These are phyloP conservation scores for Silurus asotus DNA, from an alignment of 2,113 vertebrate genomes.

Conservation along the genomic window DNA sequence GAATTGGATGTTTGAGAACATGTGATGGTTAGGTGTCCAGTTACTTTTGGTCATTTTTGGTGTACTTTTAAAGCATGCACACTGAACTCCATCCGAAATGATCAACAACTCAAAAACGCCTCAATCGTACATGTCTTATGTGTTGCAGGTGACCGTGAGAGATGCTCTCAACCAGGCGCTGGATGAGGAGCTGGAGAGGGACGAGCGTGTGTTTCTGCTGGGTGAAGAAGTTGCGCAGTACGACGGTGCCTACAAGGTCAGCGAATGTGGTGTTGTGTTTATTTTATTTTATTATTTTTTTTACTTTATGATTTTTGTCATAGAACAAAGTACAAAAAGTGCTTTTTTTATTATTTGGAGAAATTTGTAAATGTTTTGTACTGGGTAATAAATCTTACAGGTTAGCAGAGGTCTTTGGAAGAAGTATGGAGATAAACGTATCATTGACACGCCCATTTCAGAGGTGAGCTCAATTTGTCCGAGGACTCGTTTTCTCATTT, in stretches of 20 bases:
- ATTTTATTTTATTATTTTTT: background rate
- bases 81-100: background rate
- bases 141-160: constrained; percentile 85
- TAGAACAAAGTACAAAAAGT: no score
- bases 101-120: background rate
- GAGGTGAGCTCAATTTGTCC: constrained; percentile 77
- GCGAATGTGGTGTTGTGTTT: background rate
- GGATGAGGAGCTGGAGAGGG: constrained; percentile 96
- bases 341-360: background rate
- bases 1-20: no score
- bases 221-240: constrained; percentile 98
- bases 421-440: constrained; percentile 94
- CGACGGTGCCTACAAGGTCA: constrained; percentile 97
- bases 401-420: constrained; percentile 97
- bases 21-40: no score
- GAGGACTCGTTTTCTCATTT: background rate
- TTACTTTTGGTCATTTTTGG: background rate
- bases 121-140: background rate
- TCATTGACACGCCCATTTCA: constrained; percentile 96
- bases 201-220: constrained; percentile 90
- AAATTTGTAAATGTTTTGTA: background rate
- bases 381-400: constrained; percentile 61
- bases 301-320: background rate
- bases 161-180: constrained; percentile 95
- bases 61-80: background rate